These are phyloP conservation scores for Nerophis lumbriciformis DNA, from an alignment of 2,113 vertebrate species.

Conservation along the genomic window DNA sequence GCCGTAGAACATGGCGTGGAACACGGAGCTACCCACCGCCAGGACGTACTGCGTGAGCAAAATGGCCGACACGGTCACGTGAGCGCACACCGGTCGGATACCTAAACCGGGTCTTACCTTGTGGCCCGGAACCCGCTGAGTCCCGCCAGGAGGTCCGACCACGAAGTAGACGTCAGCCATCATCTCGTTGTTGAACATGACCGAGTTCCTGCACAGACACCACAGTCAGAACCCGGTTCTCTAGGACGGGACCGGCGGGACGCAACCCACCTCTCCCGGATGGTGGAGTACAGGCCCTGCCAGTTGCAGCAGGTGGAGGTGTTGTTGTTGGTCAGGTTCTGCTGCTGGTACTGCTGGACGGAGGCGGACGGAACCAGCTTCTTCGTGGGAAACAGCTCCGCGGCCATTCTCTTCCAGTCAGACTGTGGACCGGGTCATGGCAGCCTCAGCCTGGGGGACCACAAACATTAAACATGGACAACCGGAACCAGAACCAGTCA, in stretches of 20 bases:
- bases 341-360: slow-evolving; percentile 85
- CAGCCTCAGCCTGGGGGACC: slow-evolving; percentile 51
- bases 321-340: slow-evolving; percentile 93
- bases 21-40: slow-evolving; percentile 97
- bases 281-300: slow-evolving; percentile 95
- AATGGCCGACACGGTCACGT: neutral
- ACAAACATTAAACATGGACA: no score
- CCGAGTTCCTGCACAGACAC: slow-evolving; percentile 84
- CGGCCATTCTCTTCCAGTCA: slow-evolving; percentile 88
- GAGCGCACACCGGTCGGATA: no score
- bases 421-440: slow-evolving; percentile 74
- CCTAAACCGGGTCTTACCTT: slow-evolving; percentile 76
- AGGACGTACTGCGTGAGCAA: slow-evolving; percentile 81
- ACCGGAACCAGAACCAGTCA: slow-evolving; percentile 50
- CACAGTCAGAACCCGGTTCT: neutral
- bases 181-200: slow-evolving; percentile 99
- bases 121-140: slow-evolving; percentile 94
- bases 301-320: slow-evolving; percentile 83
- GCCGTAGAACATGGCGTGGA: slow-evolving; percentile 98
- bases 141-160: slow-evolving; percentile 90
- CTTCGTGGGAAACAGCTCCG: slow-evolving; percentile 86
- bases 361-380: slow-evolving; percentile 75
- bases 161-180: slow-evolving; percentile 99
- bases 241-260: neutral
- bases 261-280: slow-evolving; percentile 85